Percentiles rank a stretch among this genome's conserved stretches.
These are phyloP conservation scores for Labia minor DNA, from an alignment of 2,888 invertebrate genomes.

Conservation along the genomic window DNA sequence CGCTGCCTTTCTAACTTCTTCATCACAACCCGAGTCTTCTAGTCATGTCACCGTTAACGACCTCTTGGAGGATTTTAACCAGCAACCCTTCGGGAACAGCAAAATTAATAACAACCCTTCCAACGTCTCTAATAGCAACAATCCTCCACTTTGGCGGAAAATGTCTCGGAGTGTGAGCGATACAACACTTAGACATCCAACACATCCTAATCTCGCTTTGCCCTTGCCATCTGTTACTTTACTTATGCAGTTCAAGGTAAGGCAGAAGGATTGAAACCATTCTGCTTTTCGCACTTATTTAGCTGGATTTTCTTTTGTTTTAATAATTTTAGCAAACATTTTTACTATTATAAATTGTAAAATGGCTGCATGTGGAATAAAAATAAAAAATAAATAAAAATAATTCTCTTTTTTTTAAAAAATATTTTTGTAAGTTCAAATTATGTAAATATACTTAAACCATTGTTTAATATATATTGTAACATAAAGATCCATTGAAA, in stretches of 20 bases:
- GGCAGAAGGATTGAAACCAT: neutral
- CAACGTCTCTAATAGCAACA: neutral
- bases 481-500: too few relatives aligned
- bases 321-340: neutral
- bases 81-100: neutral
- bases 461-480: too few relatives aligned
- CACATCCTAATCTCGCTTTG: conserved; percentile 33
- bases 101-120: neutral
- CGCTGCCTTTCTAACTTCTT: neutral
- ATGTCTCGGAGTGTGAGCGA: conserved; percentile 35
- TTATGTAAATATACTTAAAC: too few relatives aligned
- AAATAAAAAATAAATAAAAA: too few relatives aligned
- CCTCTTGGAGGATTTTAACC: neutral
- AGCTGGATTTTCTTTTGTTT: neutral
- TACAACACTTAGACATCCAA: conserved; percentile 33
- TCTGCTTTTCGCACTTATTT: neutral
- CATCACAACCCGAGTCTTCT: conserved; percentile 18
- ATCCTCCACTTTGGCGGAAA: conserved; percentile 25
- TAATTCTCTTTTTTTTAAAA: too few relatives aligned
- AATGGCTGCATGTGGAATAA: too few relatives aligned
- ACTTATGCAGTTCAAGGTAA: conserved; percentile 36
- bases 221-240: conserved; percentile 35
- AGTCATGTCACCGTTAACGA: conserved; percentile 2
- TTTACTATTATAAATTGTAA: too few relatives aligned
- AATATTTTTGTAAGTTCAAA: too few relatives aligned